Conservation (phyloP, 2,888 invertebrate genomes). For the Tetragonula carbonaria region DNA sequence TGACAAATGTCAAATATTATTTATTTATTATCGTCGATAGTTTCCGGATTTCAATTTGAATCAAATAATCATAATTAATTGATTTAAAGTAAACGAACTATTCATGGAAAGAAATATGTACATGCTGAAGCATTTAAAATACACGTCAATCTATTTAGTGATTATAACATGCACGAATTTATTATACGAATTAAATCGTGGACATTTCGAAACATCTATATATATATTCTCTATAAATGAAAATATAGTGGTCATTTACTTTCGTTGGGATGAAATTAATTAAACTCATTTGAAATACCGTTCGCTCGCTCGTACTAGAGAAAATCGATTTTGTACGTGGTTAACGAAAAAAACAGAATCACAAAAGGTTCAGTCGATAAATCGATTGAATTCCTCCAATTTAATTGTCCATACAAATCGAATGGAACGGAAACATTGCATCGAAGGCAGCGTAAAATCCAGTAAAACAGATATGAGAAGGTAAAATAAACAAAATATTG, state of each 20-base stretch:
- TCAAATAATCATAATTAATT: too few relatives aligned
- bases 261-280: background rate
- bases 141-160: too few relatives aligned
- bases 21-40: too few relatives aligned
- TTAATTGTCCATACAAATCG: conserved; percentile 33
- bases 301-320: background rate
- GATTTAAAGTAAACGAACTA: too few relatives aligned
- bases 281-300: background rate
- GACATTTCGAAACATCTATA: background rate
- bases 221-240: background rate
- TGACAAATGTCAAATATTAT: too few relatives aligned
- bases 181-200: background rate
- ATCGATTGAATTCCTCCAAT: conserved; percentile 5
- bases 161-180: background rate
- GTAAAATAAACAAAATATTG: background rate
- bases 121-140: too few relatives aligned
- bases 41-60: too few relatives aligned
- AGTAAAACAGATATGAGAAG: background rate
- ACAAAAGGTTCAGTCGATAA: background rate
- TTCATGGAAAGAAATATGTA: too few relatives aligned
- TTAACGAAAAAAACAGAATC: background rate
- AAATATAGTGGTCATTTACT: background rate
- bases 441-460: background rate
- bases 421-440: background rate
- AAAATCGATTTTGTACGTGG: background rate